Conservation (phyloP, 2,888 invertebrate species). For the Lasioglossum lativentre region DNA sequence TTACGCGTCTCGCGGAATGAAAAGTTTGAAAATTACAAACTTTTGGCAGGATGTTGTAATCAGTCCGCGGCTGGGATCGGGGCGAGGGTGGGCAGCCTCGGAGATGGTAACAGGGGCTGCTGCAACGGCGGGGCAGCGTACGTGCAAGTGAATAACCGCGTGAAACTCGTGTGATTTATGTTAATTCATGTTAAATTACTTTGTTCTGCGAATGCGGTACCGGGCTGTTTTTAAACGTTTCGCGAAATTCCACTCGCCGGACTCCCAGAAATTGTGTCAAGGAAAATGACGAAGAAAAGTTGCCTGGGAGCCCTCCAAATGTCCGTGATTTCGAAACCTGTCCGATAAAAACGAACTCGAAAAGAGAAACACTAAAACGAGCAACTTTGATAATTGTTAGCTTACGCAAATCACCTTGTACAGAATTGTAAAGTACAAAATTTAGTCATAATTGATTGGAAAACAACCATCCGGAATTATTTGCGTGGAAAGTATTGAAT, state of each 20-base stretch:
- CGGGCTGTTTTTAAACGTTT: slow-evolving; percentile 70
- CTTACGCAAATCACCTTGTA: neutral
- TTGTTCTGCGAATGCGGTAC: slow-evolving; percentile 66
- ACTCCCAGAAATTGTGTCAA: slow-evolving; percentile 36
- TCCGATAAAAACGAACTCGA: neutral
- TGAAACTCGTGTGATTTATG: slow-evolving; percentile 76
- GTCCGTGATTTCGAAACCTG: neutral
- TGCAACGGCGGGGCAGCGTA: slow-evolving; percentile 56
- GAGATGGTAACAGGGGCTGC: slow-evolving; percentile 41
- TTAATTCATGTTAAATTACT: slow-evolving; percentile 79
- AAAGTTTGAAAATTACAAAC: slow-evolving; percentile 74
- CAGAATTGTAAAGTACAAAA: no score
- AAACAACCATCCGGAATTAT: no score
- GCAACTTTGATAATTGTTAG: neutral
- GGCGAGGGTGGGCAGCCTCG: slow-evolving; percentile 46
- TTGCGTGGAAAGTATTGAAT: no score
- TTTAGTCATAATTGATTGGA: no score
- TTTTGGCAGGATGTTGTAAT: slow-evolving; percentile 72
- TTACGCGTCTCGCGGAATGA: slow-evolving; percentile 18
- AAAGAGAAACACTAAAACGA: neutral
- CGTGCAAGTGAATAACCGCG: slow-evolving; percentile 68
- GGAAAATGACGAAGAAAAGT: slow-evolving; percentile 27
- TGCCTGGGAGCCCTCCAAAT: neutral
- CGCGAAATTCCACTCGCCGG: slow-evolving; percentile 22
- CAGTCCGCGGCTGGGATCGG: slow-evolving; percentile 56